Conservation (phyloP, 2,113 vertebrate genomes). For the Corythaixoides concolor region DNA sequence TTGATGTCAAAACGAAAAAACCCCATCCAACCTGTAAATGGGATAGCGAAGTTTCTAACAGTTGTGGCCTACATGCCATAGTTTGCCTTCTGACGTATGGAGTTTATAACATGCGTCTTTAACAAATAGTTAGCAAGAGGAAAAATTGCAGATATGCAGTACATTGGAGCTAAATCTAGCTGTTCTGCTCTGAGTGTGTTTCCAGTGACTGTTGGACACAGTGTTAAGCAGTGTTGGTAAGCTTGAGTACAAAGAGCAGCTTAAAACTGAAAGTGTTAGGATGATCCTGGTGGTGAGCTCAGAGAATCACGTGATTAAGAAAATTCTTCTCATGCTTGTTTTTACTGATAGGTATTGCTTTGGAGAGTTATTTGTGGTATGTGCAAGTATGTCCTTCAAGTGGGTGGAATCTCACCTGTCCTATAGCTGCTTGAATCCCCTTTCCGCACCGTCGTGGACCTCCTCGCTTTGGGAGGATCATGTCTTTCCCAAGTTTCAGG, state of each 20-base stretch:
- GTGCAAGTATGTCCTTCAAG: neutral
- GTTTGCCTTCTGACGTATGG: neutral
- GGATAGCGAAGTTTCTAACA: neutral
- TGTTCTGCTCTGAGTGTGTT: neutral
- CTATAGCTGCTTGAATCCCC: neutral
- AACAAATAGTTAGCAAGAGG: neutral
- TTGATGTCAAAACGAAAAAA: neutral
- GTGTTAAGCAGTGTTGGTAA: neutral
- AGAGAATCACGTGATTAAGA: neutral
- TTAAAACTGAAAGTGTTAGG: neutral
- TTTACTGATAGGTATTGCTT: neutral
- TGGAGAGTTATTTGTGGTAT: neutral
- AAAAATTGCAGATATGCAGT: neutral
- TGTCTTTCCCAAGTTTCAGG: neutral
- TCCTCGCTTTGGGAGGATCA: neutral
- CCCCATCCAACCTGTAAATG: neutral
- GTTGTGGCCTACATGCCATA: neutral
- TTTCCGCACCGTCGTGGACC: neutral
- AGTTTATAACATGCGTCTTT: neutral
- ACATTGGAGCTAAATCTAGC: neutral
- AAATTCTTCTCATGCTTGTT: neutral
- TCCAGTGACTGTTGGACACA: neutral
- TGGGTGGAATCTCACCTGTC: neutral
- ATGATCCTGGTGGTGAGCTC: neutral
- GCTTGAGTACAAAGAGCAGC: neutral